phyloP scores from a whole-genome alignment of 2,797 vertebrate species.

The Oophaga sylvatica region DNA sequence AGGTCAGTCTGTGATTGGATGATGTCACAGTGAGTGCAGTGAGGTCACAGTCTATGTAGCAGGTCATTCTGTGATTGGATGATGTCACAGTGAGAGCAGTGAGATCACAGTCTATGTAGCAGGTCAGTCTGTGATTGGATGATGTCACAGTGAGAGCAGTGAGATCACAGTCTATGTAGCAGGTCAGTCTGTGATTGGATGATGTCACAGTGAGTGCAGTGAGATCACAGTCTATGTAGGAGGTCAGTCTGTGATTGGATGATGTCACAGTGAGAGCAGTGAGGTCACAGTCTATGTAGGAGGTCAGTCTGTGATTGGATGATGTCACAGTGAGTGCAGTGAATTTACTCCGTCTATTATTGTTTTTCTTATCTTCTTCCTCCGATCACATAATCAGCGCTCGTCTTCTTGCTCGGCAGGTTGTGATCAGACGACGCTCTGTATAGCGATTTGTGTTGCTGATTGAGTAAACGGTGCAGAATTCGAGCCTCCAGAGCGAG shows the following conservation, averaged over 20 bases:
- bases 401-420: neutral
- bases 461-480: neutral
- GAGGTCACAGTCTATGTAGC: neutral
- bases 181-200: neutral
- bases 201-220: conserved; percentile 2
- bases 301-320: neutral
- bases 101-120: neutral
- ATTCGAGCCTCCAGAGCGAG: neutral
- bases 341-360: no score
- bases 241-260: neutral
- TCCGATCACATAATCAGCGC: neutral
- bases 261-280: neutral
- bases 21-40: neutral
- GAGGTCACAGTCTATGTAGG: neutral
- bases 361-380: neutral
- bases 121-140: neutral
- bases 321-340: no score
- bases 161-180: neutral
- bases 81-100: neutral
- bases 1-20: neutral
- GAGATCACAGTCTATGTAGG: neutral
- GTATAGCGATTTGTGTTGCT: neutral
- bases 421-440: neutral
- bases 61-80: neutral
- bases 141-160: neutral